These are phyloP conservation scores for Zaprionus ornatus DNA, from an alignment of 1,140 invertebrate species.

Conservation along the genomic window DNA sequence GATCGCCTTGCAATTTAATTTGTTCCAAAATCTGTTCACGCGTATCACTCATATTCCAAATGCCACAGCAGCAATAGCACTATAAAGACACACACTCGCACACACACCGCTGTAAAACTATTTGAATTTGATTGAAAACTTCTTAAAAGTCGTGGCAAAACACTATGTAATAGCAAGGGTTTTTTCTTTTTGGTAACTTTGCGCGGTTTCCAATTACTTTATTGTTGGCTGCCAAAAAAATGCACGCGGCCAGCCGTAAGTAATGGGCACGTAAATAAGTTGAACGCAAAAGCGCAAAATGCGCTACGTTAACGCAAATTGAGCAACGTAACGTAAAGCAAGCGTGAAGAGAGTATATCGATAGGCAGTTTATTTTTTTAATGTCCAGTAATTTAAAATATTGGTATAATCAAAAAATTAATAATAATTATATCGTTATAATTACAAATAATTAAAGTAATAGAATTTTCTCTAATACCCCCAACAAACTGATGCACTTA, in stretches of 20 bases:
- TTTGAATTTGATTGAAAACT: slow-evolving; percentile 23
- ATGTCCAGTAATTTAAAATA: neutral
- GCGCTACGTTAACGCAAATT: slow-evolving; percentile 14
- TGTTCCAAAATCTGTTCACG: slow-evolving; percentile 86
- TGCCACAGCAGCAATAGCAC: slow-evolving; percentile 36
- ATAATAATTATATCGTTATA: neutral
- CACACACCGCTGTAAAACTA: slow-evolving; percentile 27
- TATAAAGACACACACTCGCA: slow-evolving; percentile 16
- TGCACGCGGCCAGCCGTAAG: slow-evolving; percentile 48
- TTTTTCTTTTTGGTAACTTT: slow-evolving; percentile 28
- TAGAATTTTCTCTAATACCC: neutral
- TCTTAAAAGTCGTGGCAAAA: slow-evolving; percentile 16
- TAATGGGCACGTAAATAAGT: slow-evolving; percentile 29
- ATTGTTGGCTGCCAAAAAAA: slow-evolving; percentile 38
- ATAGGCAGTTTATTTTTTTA: neutral
- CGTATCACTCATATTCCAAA: slow-evolving; percentile 83
- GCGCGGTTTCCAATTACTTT: slow-evolving; percentile 37
- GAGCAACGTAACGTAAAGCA: neutral
- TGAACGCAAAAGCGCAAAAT: slow-evolving; percentile 20
- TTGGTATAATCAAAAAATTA: no score
- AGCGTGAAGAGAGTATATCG: neutral
- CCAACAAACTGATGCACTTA: neutral
- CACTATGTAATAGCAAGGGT: slow-evolving; percentile 13
- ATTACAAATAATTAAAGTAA: neutral
- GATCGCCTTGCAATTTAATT: slow-evolving; percentile 92